Evolutionary conservation across 2,113 vertebrate species (phyloP), one percentile per base, ranked within the genome.

Genomic region (Tenrec ecaudatus): DNA sequence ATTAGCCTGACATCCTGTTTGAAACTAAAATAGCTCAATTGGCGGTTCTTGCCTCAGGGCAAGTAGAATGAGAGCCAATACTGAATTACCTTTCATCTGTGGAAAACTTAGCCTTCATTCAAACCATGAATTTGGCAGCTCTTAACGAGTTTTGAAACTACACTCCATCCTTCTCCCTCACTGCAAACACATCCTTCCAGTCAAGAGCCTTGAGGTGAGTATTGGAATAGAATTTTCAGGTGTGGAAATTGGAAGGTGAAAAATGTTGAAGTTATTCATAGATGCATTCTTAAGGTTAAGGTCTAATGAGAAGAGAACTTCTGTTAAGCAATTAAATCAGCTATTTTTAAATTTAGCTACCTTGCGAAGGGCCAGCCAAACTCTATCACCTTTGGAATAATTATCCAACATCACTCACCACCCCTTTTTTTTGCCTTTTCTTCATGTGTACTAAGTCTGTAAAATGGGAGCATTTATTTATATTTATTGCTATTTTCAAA

Each of bases 1-100:
- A 96, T 97, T 96, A 96, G 94, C 88, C 71, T 86, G 64, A 92
- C 86, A 95, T 90, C 66, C 82, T 90, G 69, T 94, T 95, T 94
- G 89, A 93, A 87, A 95, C 82, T 58, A 73, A 96, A 95, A 92
- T 92, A 94, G 84, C 92, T 94, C 95, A 90, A 94, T 16, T 96
- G 95, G 94, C 87, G 96, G 75, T 88, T 94, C 88, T 84, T 85
- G 79, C 82, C n/a, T 27, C 62, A 93, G 10, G 73, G 81, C 77
- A 83, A 73, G 76, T 6, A 68, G 93, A 83, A 62, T 68, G 4
- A n/a, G 19, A 92, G 91, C 88, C 94, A 90, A 58, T 14, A 16
- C 20, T 79, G 92, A 95, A 92, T 84, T 88, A 91, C 89, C 81
- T 97, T 93, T 90, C 53, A 47, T 90, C 85, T 88, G 4, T 33